These are phyloP conservation scores for Drosophila helvetica DNA, from an alignment of 2,888 invertebrate genomes.

Conservation along the genomic window DNA sequence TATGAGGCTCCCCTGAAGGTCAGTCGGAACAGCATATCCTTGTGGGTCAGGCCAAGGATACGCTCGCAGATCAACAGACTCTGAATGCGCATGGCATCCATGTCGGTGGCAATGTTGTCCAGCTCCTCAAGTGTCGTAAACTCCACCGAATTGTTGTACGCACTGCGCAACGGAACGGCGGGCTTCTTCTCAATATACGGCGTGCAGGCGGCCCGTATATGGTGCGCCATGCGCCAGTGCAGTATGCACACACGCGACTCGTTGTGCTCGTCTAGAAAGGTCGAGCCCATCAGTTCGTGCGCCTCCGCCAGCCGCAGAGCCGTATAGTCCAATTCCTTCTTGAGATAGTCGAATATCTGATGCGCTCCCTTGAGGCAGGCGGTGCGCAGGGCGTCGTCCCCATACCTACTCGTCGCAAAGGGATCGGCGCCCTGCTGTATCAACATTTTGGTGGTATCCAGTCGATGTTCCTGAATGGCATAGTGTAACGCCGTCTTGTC, in stretches of 20 bases:
- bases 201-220: slow-evolving; percentile 85
- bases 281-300: slow-evolving; percentile 92
- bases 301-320: slow-evolving; percentile 91
- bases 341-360: slow-evolving; percentile 89
- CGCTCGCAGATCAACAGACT: slow-evolving; percentile 94
- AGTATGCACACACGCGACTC: slow-evolving; percentile 89
- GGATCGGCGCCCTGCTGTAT: slow-evolving; percentile 92
- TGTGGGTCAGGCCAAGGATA: slow-evolving; percentile 93
- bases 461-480: slow-evolving; percentile 93
- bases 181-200: slow-evolving; percentile 80
- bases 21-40: slow-evolving; percentile 92
- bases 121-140: slow-evolving; percentile 90
- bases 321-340: slow-evolving; percentile 86
- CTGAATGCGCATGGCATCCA: slow-evolving; percentile 94
- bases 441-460: slow-evolving; percentile 92
- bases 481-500: slow-evolving; percentile 96
- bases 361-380: slow-evolving; percentile 92
- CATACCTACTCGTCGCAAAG: slow-evolving; percentile 89
- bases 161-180: slow-evolving; percentile 85
- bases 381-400: slow-evolving; percentile 95
- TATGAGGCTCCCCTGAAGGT: slow-evolving; percentile 90
- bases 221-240: slow-evolving; percentile 92
- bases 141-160: slow-evolving; percentile 89
- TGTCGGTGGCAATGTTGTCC: slow-evolving; percentile 89
- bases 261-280: slow-evolving; percentile 94